A percentile compares a stretch with the other conserved stretches of the same genome.
These are phyloP conservation scores for Sarcophaga subvicina DNA, from an alignment of 2,888 invertebrate genomes.

Conservation along the genomic window DNA sequence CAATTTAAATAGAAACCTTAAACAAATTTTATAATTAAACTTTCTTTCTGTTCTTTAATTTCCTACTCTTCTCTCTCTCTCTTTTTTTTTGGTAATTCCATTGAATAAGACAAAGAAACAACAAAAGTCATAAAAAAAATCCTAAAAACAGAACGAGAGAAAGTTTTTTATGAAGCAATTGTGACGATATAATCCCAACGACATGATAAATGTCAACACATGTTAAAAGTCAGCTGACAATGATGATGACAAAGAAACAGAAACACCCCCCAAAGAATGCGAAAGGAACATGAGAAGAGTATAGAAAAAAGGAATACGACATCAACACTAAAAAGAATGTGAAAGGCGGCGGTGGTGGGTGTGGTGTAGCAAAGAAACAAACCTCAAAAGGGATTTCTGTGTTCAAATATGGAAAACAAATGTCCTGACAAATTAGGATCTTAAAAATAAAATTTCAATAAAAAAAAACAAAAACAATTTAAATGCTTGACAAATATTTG, in stretches of 20 bases:
- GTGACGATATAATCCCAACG: constrained; percentile 10
- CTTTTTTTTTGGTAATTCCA: too few species aligned
- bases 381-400: not conserved
- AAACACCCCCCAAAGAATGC: not conserved
- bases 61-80: too few species aligned
- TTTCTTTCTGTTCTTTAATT: too few species aligned
- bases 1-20: too few species aligned
- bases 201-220: constrained; percentile 37
- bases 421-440: constrained; percentile 4
- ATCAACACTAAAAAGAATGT: too few species aligned
- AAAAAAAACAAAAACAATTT: not conserved
- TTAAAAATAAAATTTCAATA: not conserved
- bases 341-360: accelerated
- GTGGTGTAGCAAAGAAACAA: not conserved
- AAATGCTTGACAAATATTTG: constrained; percentile 10
- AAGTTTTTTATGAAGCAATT: constrained; percentile 5
- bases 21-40: too few species aligned
- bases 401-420: not conserved
- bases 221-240: constrained; percentile 17
- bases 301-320: too few species aligned
- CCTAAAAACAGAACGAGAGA: not conserved
- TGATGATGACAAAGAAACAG: not conserved
- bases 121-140: not conserved
- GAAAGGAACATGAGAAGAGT: not conserved
- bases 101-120: not conserved